Conservation (phyloP, 2,888 invertebrate species). For the Ormyrus nitidulus region DNA sequence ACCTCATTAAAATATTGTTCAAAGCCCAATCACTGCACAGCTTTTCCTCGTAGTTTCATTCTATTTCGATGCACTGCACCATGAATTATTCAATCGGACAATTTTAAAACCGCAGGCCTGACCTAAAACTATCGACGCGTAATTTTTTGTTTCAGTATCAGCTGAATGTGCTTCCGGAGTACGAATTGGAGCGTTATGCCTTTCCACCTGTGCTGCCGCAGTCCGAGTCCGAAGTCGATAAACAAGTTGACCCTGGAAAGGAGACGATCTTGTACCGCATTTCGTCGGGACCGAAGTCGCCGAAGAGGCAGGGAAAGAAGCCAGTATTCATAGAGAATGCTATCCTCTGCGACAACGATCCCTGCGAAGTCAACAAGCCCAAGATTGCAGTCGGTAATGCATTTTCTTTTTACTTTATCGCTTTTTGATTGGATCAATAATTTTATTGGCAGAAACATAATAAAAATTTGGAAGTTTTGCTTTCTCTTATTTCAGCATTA, state of each 20-base stretch:
- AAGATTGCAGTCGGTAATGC: conserved; percentile 65
- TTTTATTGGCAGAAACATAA: too few relatives aligned
- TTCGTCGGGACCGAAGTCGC: conserved; percentile 64
- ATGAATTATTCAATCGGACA: too few relatives aligned
- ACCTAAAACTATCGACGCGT: too few relatives aligned
- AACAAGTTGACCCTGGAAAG: conserved; percentile 40
- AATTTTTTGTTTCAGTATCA: conserved; percentile 59
- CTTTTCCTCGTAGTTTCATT: too few relatives aligned
- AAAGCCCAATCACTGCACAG: too few relatives aligned
- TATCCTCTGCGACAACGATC: conserved; percentile 64
- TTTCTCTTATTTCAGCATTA: too few relatives aligned
- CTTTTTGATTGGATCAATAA: too few relatives aligned
- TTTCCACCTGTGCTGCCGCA: conserved; percentile 60
- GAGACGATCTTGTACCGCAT: conserved; percentile 65
- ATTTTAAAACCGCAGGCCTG: too few relatives aligned
- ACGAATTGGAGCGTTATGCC: conserved; percentile 64
- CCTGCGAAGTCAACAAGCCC: conserved; percentile 65
- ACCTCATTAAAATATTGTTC: too few relatives aligned
- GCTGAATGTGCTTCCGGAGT: conserved; percentile 65
- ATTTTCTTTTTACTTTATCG: not conserved
- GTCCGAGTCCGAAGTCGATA: conserved; percentile 53
- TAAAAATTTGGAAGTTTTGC: too few relatives aligned
- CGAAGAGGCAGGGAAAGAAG: conserved; percentile 61
- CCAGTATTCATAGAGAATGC: conserved; percentile 66
- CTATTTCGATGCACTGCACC: too few relatives aligned